Base-by-base conservation (phyloP, 1,140 invertebrate species). In the Drosophila neocordata region DNA sequence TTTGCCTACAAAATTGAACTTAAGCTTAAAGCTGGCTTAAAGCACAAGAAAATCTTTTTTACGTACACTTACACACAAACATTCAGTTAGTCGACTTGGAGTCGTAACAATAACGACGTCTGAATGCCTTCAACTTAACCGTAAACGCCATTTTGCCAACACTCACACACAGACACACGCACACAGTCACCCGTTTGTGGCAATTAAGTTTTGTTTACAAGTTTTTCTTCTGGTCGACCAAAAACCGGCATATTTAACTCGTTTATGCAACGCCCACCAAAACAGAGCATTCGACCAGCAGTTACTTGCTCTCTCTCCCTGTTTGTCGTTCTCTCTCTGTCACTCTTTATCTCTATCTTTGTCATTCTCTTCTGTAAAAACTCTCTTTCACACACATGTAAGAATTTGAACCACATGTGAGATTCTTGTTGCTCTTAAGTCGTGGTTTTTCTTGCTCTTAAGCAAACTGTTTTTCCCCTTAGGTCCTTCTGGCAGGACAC, bases 141-240 rank as follows among this genome's bases (percentile, higher is more conserved):
- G 51, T 66, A 59, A 77, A 67, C 69, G 81, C 81, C 81, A 79
- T 79, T 68, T 84, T 79, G 66, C 55, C 41, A 31, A 35, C 35
- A 61, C 12, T 24, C 41, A 61, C 12, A 20, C 24, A 22, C 35
- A 35, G 24, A 31, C 27, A 31, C 27, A 31, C 27, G 7, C 7
- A 31, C 27, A 31, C 27, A 31, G 6, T 4, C 27, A 6, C 27
- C 27, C 27, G 1, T 48, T 20, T 48, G 41, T 18, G 41, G 57
- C 63, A 78, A 82, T 82, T 82, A 76, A 64, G 73, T 74, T 83
- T 83, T 88, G 83, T 88, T 88, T 88, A 88, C 83, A 88, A 77
- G 79, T 73, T 82, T 78, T 61, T 56, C 31, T 62, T 59, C 59
- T 44, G 31, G 31, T 35, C 65, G 55, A 69, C 31, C 1, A 31